phyloP scores from a whole-genome alignment of 2,888 invertebrate genomes.

The Sinopyrophorus schimmeli region DNA sequence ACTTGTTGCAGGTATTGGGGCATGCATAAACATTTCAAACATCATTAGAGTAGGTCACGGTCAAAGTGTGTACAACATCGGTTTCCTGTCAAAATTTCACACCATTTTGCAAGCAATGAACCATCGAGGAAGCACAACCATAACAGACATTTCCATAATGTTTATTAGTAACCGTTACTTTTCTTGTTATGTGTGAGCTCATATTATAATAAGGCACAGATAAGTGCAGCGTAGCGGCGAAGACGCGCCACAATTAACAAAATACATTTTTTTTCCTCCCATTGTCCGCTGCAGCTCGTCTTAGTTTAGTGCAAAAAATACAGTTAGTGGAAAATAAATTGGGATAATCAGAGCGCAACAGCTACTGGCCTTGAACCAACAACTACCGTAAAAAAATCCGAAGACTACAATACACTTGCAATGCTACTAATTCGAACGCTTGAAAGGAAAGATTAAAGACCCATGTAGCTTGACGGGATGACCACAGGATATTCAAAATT shows the following conservation, averaged over 20 bases:
- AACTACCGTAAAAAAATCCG: conserved; percentile 28
- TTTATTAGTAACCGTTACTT: conserved; percentile 22
- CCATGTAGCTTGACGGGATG: conserved; percentile 13
- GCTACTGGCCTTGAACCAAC: conserved; percentile 29
- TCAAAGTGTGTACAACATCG: conserved; percentile 3
- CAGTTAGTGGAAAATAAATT: conserved; percentile 28
- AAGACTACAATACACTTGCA: conserved; percentile 10
- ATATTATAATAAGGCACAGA: conserved; percentile 14
- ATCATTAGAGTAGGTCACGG: conserved; percentile 19
- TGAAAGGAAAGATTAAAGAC: conserved; percentile 13
- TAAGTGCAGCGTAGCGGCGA: conserved; percentile 10
- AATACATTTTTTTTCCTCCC: conserved; percentile 9
- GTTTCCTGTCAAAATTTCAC: conserved; percentile 16
- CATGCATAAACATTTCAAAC: conserved; percentile 2
- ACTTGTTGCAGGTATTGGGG: conserved; percentile 3
- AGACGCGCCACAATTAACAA: conserved; percentile 17
- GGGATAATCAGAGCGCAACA: conserved; percentile 27
- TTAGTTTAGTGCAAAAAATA: conserved; percentile 24
- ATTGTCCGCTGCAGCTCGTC: conserved; percentile 15
- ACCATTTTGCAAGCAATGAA: conserved; percentile 13
- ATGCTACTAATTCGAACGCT: conserved; percentile 12
- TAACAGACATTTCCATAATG: conserved; percentile 18
- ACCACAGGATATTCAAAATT: conserved; percentile 17
- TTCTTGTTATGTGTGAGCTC: conserved; percentile 13
- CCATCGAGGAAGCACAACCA: conserved; percentile 15